phyloP scores from a whole-genome alignment of 92 coral and sea anemone species.

The Porites cylindrica region DNA sequence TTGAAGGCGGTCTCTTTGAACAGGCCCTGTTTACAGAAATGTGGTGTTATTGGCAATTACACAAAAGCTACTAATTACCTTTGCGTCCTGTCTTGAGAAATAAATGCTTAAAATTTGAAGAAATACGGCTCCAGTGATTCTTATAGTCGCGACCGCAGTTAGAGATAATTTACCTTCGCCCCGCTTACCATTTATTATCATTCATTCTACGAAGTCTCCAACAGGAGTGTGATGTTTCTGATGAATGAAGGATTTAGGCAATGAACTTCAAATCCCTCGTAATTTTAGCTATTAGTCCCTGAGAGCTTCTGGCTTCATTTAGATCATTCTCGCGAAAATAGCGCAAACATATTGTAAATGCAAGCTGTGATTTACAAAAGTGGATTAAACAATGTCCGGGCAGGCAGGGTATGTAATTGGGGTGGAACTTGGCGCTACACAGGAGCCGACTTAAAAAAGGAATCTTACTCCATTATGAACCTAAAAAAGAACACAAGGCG shows the following conservation, averaged over 20 bases:
- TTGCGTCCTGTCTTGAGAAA: conserved; percentile 40
- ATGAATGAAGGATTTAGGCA: neutral
- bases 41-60: conserved; percentile 91
- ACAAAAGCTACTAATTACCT: conserved; percentile 83
- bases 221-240: neutral
- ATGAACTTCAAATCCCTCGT: neutral
- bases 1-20: conserved; percentile 91
- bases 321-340: conserved; percentile 5
- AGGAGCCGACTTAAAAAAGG: conserved; percentile 30
- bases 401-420: neutral
- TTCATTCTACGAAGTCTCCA: conserved; percentile 4
- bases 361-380: conserved; percentile 32
- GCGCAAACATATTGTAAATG: neutral
- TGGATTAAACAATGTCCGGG: conserved; percentile 1
- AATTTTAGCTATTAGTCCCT: neutral
- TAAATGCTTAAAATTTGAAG: conserved; percentile 47
- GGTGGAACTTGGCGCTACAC: neutral
- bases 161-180: conserved; percentile 21
- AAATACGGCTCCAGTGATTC: conserved; percentile 40
- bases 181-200: conserved; percentile 8
- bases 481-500: conserved; percentile 1
- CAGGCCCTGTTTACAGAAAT: conserved; percentile 89
- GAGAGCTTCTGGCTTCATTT: neutral
- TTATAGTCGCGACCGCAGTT: conserved; percentile 45
- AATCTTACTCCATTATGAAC: conserved; percentile 5